Evolutionary conservation across 2,113 vertebrate genomes (phyloP).

Genomic region (Peromyscus leucopus): DNA sequence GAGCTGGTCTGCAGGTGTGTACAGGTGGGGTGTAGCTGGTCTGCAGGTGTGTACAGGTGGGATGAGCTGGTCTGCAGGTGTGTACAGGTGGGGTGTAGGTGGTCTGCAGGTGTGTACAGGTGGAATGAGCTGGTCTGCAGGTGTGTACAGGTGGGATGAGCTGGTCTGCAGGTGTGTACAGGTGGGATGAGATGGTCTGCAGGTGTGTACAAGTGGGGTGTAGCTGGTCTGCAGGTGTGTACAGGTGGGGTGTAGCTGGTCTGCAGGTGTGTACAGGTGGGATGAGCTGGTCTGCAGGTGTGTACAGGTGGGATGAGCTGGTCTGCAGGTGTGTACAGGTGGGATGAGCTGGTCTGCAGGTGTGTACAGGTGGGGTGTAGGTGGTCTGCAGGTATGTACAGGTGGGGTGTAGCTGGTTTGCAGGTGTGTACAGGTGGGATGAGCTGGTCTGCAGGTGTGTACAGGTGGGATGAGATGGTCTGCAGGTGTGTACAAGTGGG

Average conservation of each 20-base stretch:
- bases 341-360: background rate
- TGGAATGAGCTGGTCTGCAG: background rate
- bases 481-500: background rate
- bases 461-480: too few species aligned
- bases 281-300: background rate
- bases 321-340: background rate
- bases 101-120: background rate
- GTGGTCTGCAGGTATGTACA: background rate
- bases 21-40: background rate
- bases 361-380: background rate
- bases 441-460: background rate
- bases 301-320: background rate
- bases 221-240: background rate
- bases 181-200: background rate
- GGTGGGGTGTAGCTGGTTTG: background rate
- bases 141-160: background rate
- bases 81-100: background rate
- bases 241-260: too few species aligned
- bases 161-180: background rate
- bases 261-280: background rate
- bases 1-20: background rate
- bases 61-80: background rate
- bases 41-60: background rate
- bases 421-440: background rate
- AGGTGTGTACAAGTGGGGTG: background rate